A percentile compares a stretch with the other conserved stretches of the same genome.
These are phyloP conservation scores for Ganaspis sp. DNA, from an alignment of 1,140 invertebrate species.

Conservation along the genomic window DNA sequence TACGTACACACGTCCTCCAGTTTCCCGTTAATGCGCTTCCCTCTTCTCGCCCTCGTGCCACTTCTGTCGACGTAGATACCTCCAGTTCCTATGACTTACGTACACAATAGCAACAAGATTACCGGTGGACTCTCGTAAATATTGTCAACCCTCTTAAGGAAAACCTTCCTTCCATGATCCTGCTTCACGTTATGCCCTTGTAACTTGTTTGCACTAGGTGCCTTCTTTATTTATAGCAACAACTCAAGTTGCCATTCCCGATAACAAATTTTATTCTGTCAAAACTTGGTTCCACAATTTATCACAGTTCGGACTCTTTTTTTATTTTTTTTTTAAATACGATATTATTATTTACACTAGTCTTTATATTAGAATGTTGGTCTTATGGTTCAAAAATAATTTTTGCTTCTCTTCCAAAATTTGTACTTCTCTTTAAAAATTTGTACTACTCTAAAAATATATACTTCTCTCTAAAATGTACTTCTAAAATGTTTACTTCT, in stretches of 20 bases:
- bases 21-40: constrained; percentile 47
- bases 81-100: constrained; percentile 28
- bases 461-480: too few relatives aligned
- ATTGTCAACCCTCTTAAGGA: constrained; percentile 14
- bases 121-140: constrained; percentile 2
- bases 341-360: too few relatives aligned
- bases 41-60: constrained; percentile 39
- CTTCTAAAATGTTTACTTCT: too few relatives aligned
- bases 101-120: constrained; percentile 21
- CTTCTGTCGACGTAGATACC: constrained; percentile 20
- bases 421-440: too few relatives aligned
- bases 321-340: too few relatives aligned
- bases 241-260: neutral
- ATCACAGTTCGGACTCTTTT: too few relatives aligned
- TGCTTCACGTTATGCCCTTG: neutral
- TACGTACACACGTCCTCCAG: constrained; percentile 51
- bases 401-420: too few relatives aligned
- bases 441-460: too few relatives aligned
- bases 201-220: neutral
- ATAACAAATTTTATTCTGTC: too few relatives aligned
- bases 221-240: neutral
- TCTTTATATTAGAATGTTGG: too few relatives aligned
- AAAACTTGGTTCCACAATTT: too few relatives aligned
- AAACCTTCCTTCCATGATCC: neutral
- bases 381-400: too few relatives aligned